A percentile compares a stretch with the other conserved stretches of the same genome.
phyloP scores from a whole-genome alignment of 2,888 invertebrate species.

The Xestia sexstrigata region DNA sequence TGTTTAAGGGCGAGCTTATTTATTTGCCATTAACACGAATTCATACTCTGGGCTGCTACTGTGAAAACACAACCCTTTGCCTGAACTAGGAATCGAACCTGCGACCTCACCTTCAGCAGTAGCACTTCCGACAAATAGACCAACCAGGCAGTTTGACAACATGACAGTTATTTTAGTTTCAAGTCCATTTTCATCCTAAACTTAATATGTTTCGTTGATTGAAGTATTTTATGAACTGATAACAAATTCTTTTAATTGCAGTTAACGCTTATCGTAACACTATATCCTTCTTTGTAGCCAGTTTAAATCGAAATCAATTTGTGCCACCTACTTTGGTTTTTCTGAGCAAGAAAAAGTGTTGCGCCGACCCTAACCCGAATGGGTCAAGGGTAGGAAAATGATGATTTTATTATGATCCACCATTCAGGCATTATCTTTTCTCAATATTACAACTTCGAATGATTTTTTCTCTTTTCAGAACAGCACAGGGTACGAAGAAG shows the following conservation, averaged over 20 bases:
- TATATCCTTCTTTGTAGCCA: background rate
- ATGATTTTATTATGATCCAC: too few relatives aligned
- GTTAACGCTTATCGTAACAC: background rate
- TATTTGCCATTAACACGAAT: too few relatives aligned
- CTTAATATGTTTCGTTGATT: too few relatives aligned
- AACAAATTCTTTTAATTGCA: too few relatives aligned
- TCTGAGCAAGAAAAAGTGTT: background rate
- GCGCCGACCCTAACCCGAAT: background rate
- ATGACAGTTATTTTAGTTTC: background rate
- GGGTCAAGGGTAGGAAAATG: too few relatives aligned
- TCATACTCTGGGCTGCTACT: too few relatives aligned
- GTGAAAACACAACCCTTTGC: too few relatives aligned
- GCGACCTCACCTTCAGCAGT: background rate
- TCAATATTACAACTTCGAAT: background rate
- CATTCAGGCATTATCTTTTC: too few relatives aligned
- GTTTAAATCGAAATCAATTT: background rate
- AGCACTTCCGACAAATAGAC: background rate
- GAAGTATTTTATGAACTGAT: too few relatives aligned
- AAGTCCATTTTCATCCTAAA: background rate
- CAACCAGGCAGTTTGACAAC: background rate
- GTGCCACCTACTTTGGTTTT: background rate
- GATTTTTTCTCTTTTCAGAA: constrained; percentile 84
- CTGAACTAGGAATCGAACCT: background rate
- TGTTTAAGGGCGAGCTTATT: too few relatives aligned
- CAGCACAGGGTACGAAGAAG: constrained; percentile 92